Base-by-base conservation (phyloP, 2,888 invertebrate genomes). In the Atrina japonica region DNA sequence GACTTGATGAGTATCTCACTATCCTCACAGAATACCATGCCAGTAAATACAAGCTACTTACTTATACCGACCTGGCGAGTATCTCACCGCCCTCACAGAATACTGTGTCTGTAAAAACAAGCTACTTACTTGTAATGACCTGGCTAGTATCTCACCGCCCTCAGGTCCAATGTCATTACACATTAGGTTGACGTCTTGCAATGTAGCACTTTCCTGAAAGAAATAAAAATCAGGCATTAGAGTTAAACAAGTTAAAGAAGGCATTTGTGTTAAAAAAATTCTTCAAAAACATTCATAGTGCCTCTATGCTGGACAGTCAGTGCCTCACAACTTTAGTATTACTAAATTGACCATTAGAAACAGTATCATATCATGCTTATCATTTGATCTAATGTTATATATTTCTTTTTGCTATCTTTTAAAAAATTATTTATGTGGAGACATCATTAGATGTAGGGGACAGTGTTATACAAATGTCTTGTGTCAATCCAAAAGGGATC, bases 161-260 rank as follows among this genome's bases (percentile, higher is more conserved):
- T 77, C 84, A 11, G 84, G 80, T 18, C 81, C 86, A 66, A 91
- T 87, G 50, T 90, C 89, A 83, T 91, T 91, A 74, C 87, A 87
- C 90, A 90, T 90, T 67, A 91, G 59, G 70, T 91, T 90, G 5
- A 91, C 29, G 30, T 86, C 83, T 47, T 70, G 70, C 11, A 86
- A 55, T 1, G 73, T 69, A 7, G 73, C 68, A 47, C 77, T 84
- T 49, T 77, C 82, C 85, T 85, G 81, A 9, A 71, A 72, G 63
- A 21, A 59, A 14, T 60, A 63, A 63, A 35, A 30, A 50, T 5
- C 35, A 35, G n/a, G n/a, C n/a, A n/a, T n/a, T n/a, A n/a, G n/a
- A n/a, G n/a, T n/a, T n/a, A n/a, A n/a, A n/a, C n/a, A n/a, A 30
- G 56, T n/a, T 7, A 29, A 16, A 14, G 18, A 27, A 50, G 41